phyloP scores from a whole-genome alignment of 1,140 invertebrate genomes.

The Bemisia tabaci region DNA sequence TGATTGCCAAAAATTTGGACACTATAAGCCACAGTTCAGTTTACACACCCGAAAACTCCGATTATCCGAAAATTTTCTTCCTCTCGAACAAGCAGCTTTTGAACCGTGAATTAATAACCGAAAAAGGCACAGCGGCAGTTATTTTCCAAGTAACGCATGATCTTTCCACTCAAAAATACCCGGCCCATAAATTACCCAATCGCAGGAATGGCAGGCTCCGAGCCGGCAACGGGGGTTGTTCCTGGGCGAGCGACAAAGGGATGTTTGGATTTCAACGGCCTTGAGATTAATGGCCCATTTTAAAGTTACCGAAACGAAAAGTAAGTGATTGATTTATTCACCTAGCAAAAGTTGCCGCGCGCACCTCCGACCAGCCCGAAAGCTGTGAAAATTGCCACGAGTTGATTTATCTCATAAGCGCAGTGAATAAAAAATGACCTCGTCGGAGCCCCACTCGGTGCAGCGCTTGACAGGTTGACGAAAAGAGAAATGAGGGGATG shows the following conservation, averaged over 20 bases:
- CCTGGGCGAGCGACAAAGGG: too few relatives aligned
- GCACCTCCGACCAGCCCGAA: background rate
- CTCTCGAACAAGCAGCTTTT: too few relatives aligned
- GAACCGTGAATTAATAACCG: too few relatives aligned
- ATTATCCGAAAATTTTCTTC: too few relatives aligned
- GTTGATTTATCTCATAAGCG: background rate
- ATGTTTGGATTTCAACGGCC: background rate
- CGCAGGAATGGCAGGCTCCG: too few relatives aligned
- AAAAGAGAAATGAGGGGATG: background rate
- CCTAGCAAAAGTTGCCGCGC: background rate
- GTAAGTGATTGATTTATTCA: background rate
- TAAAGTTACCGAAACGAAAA: background rate
- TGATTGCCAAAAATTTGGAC: too few relatives aligned
- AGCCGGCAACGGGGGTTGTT: background rate
- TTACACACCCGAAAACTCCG: too few relatives aligned
- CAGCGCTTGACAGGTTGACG: background rate
- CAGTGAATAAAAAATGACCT: background rate
- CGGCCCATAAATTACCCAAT: too few relatives aligned
- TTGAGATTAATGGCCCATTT: background rate
- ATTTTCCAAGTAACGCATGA: too few relatives aligned
- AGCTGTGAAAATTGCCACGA: background rate
- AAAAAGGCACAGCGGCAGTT: too few relatives aligned
- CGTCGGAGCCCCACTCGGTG: background rate
- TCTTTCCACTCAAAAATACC: too few relatives aligned
- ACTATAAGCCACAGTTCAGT: too few relatives aligned